Base-by-base conservation (phyloP, 2,888 invertebrate species). In the Orthonychiurus folsomi region DNA sequence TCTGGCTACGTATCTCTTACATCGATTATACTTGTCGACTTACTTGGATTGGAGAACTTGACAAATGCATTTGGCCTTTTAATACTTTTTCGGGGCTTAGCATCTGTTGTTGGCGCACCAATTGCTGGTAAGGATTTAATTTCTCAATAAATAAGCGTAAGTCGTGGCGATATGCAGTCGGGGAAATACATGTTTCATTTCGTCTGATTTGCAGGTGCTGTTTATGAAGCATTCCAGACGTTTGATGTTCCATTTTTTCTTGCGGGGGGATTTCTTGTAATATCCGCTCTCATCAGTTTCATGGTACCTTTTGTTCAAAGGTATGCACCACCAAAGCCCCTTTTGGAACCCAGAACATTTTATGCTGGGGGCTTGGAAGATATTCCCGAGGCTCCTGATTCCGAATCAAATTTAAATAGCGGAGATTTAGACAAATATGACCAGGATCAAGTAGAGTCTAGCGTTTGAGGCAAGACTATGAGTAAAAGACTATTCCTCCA, bases 41-140 rank as follows among this genome's bases (percentile, higher is more conserved):
- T 97, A 48, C 83, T 99, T 56, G 97, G 97, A 1, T 80, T 99
- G 76, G 95, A 96, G 76, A 90, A 90, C 77, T 80, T 99, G 72
- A 97, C 97, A 56, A 97, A 93, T 78, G 95, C 96, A 56, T 99
- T 97, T 79, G 97, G 97, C 15, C 82, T 97, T 67, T 82, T 99
- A 62, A 94, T 96, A 74, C 80, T 99, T 72, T 93, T 94, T 82
- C 86, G 97, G 76, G 99, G 97, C 57, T 87, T 89, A 50, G 93
- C 97, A 3, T 90, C 93, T 21, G 89, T 95, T 59, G 81, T 93
- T 54, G 83, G 83, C 59, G 78, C 82, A 3, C 82, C 83, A 9
- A 73, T 82, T 37, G 73, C 80, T 56, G 80, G 80, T 72, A 61
- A 25, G 52, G 18, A 20, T 23, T 25, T 1, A n/a, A n/a, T n/a